These are phyloP conservation scores for human (Homo sapiens) DNA, from an alignment of 2,113 vertebrate genomes.

Conservation along the genomic window GRCh38 chr4:139320001-139320500, in stretches of 20 bases:
- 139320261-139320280: not conserved
- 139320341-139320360: not conserved
- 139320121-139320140: not conserved
- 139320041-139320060: not conserved
- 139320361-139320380: not conserved
- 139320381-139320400: not conserved
- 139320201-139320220: not conserved
- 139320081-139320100: not conserved
- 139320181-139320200: not conserved
- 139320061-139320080: not conserved
- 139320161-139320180: not conserved
- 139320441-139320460: not conserved
- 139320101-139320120: not conserved
- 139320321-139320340: not conserved
- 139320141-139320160: not conserved
- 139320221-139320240: not conserved
- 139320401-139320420: not conserved
- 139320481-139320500: not conserved
- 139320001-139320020: not conserved
- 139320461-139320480: not conserved
- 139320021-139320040: not conserved
- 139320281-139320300: not conserved
- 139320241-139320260: not conserved
- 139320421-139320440: not conserved
- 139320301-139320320: not conserved